These are phyloP conservation scores for Bryconaethiops microstoma DNA, from an alignment of 2,797 vertebrate species.

Conservation along the genomic window DNA sequence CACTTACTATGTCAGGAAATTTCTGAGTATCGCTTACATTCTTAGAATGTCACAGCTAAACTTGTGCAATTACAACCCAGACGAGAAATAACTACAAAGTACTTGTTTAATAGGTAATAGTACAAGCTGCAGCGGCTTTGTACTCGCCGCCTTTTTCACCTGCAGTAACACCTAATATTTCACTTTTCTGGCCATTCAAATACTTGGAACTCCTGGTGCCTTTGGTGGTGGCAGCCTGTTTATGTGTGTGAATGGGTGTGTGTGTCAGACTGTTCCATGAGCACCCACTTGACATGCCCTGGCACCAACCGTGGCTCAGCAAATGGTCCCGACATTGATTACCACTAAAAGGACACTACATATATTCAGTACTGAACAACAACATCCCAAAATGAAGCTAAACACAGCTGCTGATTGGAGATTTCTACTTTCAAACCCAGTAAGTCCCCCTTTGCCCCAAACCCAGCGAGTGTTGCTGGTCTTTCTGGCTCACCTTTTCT, in stretches of 20 bases:
- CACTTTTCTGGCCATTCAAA: conserved; percentile 35
- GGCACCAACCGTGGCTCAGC: background rate
- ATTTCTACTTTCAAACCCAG: background rate
- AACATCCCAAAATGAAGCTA: background rate
- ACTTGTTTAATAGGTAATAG: conserved; percentile 43
- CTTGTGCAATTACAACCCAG: conserved; percentile 44
- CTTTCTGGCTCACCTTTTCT: conserved; percentile 38
- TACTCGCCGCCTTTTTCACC: conserved; percentile 10
- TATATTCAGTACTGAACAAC: background rate
- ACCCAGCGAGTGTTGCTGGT: background rate
- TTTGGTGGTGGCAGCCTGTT: conserved; percentile 5
- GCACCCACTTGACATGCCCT: background rate
- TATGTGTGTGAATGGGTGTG: background rate
- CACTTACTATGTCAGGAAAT: conserved; percentile 27
- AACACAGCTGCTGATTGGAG: background rate
- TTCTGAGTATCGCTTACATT: conserved; percentile 35
- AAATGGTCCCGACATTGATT: background rate
- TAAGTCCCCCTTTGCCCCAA: background rate
- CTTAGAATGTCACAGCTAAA: conserved; percentile 40
- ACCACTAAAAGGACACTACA: background rate
- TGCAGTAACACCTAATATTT: conserved; percentile 21
- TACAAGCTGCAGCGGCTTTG: conserved; percentile 34
- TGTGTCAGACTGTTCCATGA: background rate
- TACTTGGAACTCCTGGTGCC: conserved; percentile 24
- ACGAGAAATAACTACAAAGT: conserved; percentile 26